Evolutionary conservation across 2,797 vertebrate species (phyloP).

Genomic region (Myiotriccus ornatus): DNA sequence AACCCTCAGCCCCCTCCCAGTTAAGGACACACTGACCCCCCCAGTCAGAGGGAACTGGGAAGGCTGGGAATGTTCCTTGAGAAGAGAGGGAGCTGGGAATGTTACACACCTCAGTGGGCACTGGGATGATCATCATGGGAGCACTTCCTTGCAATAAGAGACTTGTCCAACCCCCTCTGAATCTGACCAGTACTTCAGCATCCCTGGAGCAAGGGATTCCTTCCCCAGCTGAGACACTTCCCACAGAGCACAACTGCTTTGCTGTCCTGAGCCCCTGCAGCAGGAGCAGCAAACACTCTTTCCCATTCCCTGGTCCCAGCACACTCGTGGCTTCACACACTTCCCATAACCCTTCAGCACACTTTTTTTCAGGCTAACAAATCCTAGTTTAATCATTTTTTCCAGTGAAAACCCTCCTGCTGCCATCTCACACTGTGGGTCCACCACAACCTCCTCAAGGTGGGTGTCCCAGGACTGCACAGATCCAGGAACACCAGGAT

Average conservation of each 20-base stretch:
- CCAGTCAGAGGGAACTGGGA: neutral
- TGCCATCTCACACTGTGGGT: neutral
- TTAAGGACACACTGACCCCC: neutral
- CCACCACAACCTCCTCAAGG: neutral
- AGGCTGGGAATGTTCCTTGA: neutral
- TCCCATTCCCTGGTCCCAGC: neutral
- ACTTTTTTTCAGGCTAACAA: neutral
- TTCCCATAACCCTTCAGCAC: neutral
- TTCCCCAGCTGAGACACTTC: neutral
- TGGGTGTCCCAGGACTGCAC: neutral
- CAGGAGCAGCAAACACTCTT: neutral
- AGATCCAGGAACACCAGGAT: neutral
- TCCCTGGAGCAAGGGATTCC: neutral
- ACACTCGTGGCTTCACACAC: neutral
- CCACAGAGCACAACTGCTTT: neutral
- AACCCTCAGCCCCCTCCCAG: conserved; percentile 47
- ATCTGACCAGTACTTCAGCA: neutral
- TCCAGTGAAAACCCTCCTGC: neutral
- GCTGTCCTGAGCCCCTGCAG: neutral
- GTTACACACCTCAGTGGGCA: fast-evolving
- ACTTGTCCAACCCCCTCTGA: neutral
- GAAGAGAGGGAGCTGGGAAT: neutral
- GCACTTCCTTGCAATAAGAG: neutral
- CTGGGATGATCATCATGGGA: fast-evolving
- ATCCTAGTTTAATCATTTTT: neutral